A percentile compares a stretch with the other conserved stretches of the same genome.
Conservation (phyloP, 1,140 invertebrate genomes). For the Scaptodrosophila lebanonensis region DNA sequence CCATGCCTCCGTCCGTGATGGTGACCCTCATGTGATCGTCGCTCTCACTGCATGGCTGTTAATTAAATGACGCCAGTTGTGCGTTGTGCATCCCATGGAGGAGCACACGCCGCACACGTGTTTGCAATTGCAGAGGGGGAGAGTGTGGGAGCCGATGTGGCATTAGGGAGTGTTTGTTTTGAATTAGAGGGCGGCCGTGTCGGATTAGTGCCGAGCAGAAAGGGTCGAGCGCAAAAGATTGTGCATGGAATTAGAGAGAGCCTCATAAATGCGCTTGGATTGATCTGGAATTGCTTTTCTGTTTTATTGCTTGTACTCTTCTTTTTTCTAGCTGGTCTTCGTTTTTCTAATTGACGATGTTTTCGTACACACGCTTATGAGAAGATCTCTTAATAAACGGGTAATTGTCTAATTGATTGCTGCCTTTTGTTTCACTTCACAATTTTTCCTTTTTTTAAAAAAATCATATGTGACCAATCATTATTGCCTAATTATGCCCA, state of each 20-base stretch:
- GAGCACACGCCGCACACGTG: constrained; percentile 63
- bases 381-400: too few relatives aligned
- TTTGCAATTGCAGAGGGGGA: constrained; percentile 48
- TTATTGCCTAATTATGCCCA: constrained; percentile 6
- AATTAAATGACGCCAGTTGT: constrained; percentile 67
- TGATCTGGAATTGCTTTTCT: constrained; percentile 24
- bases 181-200: constrained; percentile 23
- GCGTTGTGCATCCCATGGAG: constrained; percentile 6
- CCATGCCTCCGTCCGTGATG: neutral
- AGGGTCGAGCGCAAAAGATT: too few relatives aligned
- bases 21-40: constrained; percentile 43
- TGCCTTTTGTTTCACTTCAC: constrained; percentile 14
- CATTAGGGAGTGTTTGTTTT: constrained; percentile 11
- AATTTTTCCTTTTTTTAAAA: constrained; percentile 17
- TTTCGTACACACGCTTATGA: too few relatives aligned
- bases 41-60: constrained; percentile 43
- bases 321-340: too few relatives aligned
- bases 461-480: constrained; percentile 4
- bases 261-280: constrained; percentile 53
- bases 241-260: constrained; percentile 43
- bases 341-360: too few relatives aligned
- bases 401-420: too few relatives aligned
- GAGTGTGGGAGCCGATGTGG: neutral
- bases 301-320: constrained; percentile 10
- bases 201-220: too few relatives aligned